Conservation (phyloP, 2,888 invertebrate species). For the Theretra japonica region DNA sequence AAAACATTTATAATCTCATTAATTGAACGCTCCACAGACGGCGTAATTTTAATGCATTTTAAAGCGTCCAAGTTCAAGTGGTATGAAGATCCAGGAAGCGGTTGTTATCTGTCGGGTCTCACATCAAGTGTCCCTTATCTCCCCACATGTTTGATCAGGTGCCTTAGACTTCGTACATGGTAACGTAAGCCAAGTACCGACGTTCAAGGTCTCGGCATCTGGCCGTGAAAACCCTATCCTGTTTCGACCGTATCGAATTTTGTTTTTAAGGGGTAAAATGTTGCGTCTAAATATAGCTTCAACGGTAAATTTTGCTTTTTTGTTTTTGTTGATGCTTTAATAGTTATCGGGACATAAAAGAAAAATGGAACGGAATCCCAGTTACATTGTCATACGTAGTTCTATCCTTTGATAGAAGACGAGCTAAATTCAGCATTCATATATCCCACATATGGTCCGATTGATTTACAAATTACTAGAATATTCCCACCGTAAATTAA, state of each 20-base stretch:
- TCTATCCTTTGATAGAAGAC: too few species aligned
- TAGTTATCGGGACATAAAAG: background rate
- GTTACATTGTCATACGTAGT: too few species aligned
- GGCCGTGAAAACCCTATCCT: constrained; percentile 71
- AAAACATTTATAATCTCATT: too few species aligned
- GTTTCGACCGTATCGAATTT: constrained; percentile 59
- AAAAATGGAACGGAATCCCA: too few species aligned
- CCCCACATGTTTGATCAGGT: constrained; percentile 82
- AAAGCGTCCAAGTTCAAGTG: constrained; percentile 53
- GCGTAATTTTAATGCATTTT: constrained; percentile 43
- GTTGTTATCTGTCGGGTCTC: constrained; percentile 72
- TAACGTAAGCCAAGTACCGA: constrained; percentile 65
- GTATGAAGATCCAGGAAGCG: constrained; percentile 64
- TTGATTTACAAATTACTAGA: too few species aligned
- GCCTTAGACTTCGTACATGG: constrained; percentile 60
- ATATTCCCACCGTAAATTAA: too few species aligned
- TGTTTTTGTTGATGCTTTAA: background rate
- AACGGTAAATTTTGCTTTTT: constrained; percentile 28
- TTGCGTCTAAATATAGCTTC: constrained; percentile 35
- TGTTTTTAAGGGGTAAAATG: constrained; percentile 54
- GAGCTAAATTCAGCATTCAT: too few species aligned
- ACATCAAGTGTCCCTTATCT: constrained; percentile 83
- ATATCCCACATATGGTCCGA: too few species aligned
- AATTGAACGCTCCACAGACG: constrained; percentile 28
- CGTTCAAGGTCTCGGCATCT: constrained; percentile 68